These are phyloP conservation scores for Torymus texanus DNA, from an alignment of 2,888 invertebrate genomes.

Conservation along the genomic window DNA sequence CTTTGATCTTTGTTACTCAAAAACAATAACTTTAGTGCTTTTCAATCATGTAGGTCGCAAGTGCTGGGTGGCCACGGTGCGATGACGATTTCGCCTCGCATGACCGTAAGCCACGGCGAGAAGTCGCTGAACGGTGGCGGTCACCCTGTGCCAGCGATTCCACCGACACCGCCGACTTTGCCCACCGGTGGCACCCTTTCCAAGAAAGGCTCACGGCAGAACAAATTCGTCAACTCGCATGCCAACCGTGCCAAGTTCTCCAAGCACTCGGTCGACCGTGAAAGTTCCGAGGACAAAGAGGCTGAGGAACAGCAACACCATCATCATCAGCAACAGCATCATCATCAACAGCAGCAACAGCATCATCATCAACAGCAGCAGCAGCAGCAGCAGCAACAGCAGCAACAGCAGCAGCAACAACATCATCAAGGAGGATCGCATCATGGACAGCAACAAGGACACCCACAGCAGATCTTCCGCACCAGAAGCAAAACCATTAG, in stretches of 20 bases:
- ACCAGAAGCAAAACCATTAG: conserved; percentile 76
- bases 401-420: conserved; percentile 2
- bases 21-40: too few species aligned
- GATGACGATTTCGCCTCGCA: conserved; percentile 70
- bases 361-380: conserved; percentile 90
- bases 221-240: conserved; percentile 79
- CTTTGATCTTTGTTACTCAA: too few species aligned
- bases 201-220: conserved; percentile 89
- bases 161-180: conserved; percentile 53
- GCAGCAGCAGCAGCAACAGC: background rate
- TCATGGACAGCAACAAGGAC: too few species aligned
- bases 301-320: conserved; percentile 77
- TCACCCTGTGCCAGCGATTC: conserved; percentile 36
- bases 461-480: too few species aligned
- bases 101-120: conserved; percentile 71
- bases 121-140: conserved; percentile 66
- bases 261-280: conserved; percentile 85
- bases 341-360: conserved; percentile 75
- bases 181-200: conserved; percentile 75
- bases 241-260: conserved; percentile 70
- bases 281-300: conserved; percentile 87
- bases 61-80: conserved; percentile 63
- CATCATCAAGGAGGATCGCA: too few species aligned
- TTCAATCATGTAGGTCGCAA: conserved; percentile 26
- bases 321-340: conserved; percentile 61